Percentiles rank a stretch among this genome's conserved stretches.
Evolutionary conservation across 2,797 vertebrate species (phyloP).

Genomic region (Sarcophilus harrisii): DNA sequence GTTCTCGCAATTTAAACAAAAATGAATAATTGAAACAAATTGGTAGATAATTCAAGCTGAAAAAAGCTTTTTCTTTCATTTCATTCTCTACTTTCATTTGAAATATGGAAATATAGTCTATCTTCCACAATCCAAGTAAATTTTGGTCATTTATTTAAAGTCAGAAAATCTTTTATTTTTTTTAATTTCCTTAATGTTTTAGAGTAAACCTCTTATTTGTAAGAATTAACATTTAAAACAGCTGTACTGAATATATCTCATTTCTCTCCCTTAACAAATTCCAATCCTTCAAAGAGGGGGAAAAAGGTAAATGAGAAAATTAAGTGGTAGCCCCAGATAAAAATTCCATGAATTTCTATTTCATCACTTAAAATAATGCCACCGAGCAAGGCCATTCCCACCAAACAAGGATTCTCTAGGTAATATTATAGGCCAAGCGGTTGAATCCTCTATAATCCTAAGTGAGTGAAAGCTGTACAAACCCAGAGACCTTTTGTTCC

Average conservation of each 20-base stretch:
- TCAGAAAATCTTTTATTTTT: background rate
- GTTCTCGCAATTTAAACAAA: background rate
- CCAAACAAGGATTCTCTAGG: background rate
- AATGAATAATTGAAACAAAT: background rate
- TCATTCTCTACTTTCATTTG: background rate
- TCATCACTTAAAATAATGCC: background rate
- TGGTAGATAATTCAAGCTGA: background rate
- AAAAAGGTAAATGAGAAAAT: background rate
- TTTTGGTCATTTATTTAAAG: background rate
- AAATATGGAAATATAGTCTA: background rate
- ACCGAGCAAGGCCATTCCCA: background rate
- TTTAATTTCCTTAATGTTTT: background rate
- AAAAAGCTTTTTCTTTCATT: background rate
- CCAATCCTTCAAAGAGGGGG: background rate
- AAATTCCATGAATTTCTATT: background rate
- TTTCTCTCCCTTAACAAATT: background rate
- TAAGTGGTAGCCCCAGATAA: background rate
- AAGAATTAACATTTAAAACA: background rate
- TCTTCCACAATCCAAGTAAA: background rate
- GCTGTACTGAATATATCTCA: background rate
- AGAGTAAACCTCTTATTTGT: background rate
- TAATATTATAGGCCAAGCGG: background rate
- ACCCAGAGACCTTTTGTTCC: background rate
- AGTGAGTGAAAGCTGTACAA: background rate
- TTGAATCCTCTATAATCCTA: background rate